A percentile compares a stretch with the other conserved stretches of the same genome.
Evolutionary conservation across 2,888 invertebrate genomes (phyloP).

Genomic region (Cheilosia variabilis): DNA sequence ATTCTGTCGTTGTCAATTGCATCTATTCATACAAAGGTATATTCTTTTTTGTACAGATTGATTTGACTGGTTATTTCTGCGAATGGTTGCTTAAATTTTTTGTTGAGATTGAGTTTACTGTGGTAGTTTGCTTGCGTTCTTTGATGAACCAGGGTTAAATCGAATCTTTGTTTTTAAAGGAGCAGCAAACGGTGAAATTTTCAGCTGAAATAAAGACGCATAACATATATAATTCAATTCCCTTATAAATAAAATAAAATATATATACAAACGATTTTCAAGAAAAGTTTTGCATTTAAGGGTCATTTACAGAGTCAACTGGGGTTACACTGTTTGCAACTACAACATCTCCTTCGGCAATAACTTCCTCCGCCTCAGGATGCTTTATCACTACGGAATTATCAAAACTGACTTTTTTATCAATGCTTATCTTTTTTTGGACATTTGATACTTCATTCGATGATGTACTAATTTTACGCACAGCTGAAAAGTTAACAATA

Average conservation of each 20-base stretch:
- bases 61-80: too few relatives aligned
- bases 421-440: conserved; percentile 59
- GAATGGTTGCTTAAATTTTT: too few relatives aligned
- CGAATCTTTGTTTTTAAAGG: too few relatives aligned
- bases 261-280: not conserved
- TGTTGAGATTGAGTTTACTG: too few relatives aligned
- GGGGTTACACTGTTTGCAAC: not conserved
- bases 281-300: not conserved
- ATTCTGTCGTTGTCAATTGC: too few relatives aligned
- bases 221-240: not conserved
- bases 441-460: conserved; percentile 76
- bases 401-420: conserved; percentile 78
- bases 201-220: too few relatives aligned
- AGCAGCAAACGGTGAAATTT: too few relatives aligned
- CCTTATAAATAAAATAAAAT: not conserved
- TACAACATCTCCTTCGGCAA: not conserved
- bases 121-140: too few relatives aligned
- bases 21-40: too few relatives aligned
- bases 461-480: conserved; percentile 80
- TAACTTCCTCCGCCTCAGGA: conserved; percentile 73
- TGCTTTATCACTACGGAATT: conserved; percentile 72
- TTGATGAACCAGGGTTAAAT: too few relatives aligned
- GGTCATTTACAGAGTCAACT: not conserved
- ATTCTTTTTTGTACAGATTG: too few relatives aligned
- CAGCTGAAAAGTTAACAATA: conserved; percentile 80